Conservation (phyloP, 2,797 vertebrate genomes). For the Brotula barbata region DNA sequence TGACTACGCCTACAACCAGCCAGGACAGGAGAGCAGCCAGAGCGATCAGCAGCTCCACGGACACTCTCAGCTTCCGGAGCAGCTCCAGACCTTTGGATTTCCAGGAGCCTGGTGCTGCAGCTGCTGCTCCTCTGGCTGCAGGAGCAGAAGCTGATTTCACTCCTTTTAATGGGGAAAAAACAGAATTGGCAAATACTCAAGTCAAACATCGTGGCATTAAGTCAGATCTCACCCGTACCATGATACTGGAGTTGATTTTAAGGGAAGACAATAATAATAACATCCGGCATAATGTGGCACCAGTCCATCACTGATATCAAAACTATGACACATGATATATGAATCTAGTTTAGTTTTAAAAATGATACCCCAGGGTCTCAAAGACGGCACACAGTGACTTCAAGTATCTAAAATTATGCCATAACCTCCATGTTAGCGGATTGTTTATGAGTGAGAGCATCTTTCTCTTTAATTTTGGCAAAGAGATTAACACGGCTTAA, state of each 20-base stretch:
- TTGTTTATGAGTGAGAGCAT: neutral
- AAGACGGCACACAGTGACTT: neutral
- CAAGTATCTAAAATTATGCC: neutral
- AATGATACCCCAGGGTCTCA: neutral
- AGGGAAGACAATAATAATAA: no score
- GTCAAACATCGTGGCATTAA: neutral
- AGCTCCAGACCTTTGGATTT: conserved; percentile 60
- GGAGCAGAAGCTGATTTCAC: conserved; percentile 32
- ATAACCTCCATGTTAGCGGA: neutral
- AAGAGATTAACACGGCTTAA: neutral
- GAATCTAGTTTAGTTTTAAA: neutral
- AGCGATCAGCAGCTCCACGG: conserved; percentile 90
- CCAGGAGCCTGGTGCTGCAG: conserved; percentile 10
- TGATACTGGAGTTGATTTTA: no score
- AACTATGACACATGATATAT: neutral
- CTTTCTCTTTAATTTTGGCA: neutral
- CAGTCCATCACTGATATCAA: neutral
- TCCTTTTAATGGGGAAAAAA: conserved; percentile 30
- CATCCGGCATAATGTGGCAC: no score
- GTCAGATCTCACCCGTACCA: no score
- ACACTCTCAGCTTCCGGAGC: conserved; percentile 78
- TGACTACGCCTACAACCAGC: conserved; percentile 90
- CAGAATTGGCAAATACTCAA: neutral
- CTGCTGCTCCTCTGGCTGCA: conserved; percentile 38
- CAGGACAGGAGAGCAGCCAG: conserved; percentile 90